phyloP scores from a whole-genome alignment of 2,797 vertebrate species.

The Mionectes olivaceus region DNA sequence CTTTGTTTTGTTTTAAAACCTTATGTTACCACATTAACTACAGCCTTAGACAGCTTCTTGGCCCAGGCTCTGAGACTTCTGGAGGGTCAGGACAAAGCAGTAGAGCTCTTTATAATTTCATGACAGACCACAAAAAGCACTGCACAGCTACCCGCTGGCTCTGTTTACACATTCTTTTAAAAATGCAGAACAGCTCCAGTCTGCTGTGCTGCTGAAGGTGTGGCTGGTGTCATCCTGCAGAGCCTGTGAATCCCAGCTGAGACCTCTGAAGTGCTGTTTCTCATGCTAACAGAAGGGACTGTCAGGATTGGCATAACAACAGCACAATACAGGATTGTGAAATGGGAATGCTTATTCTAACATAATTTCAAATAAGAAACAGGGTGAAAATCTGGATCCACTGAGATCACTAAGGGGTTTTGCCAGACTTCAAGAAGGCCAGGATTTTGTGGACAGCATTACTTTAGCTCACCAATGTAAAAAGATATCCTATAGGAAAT shows the following conservation, averaged over 20 bases:
- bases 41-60: constrained; percentile 50
- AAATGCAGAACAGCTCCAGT: not conserved
- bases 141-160: constrained; percentile 17
- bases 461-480: not conserved
- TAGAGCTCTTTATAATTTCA: constrained; percentile 32
- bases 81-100: not conserved
- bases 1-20: constrained; percentile 34
- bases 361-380: not conserved
- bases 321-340: not conserved
- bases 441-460: not conserved
- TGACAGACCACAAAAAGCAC: constrained; percentile 58
- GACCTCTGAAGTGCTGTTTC: not conserved
- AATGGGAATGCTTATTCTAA: not conserved
- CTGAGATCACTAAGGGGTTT: not conserved
- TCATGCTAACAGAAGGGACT: not conserved
- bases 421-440: not conserved
- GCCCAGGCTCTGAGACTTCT: constrained; percentile 25
- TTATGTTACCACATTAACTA: constrained; percentile 32
- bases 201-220: not conserved
- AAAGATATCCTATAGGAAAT: not conserved
- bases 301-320: not conserved
- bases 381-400: not conserved
- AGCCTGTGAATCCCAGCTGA: not conserved
- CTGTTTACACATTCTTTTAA: constrained; percentile 37
- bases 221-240: not conserved